phyloP scores from a whole-genome alignment of 2,888 invertebrate species.

The Meloe dianella region DNA sequence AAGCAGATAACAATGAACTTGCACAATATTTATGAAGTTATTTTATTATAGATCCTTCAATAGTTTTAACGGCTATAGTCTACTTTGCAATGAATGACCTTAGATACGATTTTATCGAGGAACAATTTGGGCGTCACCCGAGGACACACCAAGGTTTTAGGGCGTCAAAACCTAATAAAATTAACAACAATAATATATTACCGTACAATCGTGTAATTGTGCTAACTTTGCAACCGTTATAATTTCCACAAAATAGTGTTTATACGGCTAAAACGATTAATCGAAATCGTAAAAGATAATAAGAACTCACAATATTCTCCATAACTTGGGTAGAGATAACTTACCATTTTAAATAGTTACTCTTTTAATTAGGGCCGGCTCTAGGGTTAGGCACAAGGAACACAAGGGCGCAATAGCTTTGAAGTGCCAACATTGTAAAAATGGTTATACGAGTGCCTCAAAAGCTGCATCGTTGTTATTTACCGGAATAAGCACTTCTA shows the following conservation, averaged over 20 bases:
- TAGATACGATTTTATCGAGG: neutral
- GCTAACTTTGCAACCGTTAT: neutral
- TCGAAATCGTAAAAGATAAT: too few species aligned
- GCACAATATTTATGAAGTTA: neutral
- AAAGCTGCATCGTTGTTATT: too few species aligned
- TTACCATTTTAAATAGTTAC: too few species aligned
- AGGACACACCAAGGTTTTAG: neutral
- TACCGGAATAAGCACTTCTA: too few species aligned
- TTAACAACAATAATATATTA: neutral
- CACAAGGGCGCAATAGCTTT: too few species aligned
- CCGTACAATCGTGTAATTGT: neutral
- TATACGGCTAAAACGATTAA: neutral
- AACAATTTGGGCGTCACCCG: neutral
- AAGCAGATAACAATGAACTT: conserved; percentile 1
- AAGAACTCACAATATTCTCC: too few species aligned
- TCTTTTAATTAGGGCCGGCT: too few species aligned
- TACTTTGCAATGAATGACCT: neutral
- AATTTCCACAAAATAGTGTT: neutral
- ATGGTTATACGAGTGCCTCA: too few species aligned
- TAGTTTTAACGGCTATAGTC: neutral
- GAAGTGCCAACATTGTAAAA: too few species aligned
- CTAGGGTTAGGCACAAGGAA: too few species aligned
- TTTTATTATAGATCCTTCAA: neutral
- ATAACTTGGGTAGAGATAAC: too few species aligned
- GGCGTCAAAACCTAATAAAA: neutral